Conservation (phyloP, 2,888 invertebrate genomes). For the Parnassius apollo region DNA sequence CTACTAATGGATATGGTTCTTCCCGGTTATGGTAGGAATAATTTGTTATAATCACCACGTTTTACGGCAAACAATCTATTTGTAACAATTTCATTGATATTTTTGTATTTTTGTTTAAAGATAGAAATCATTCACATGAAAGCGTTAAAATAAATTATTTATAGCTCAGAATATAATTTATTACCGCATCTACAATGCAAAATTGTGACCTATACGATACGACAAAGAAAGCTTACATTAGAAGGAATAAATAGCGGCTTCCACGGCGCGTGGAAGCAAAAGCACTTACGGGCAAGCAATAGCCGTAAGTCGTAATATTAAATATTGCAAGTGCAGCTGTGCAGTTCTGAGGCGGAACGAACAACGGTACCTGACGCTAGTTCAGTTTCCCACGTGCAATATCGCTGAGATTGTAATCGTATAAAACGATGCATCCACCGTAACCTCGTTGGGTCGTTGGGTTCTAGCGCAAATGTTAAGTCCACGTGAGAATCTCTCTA, state of each 20-base stretch:
- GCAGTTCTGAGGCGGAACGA: not conserved
- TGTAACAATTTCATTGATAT: too few relatives aligned
- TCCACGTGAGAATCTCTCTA: conserved; percentile 15
- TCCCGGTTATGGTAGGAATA: too few relatives aligned
- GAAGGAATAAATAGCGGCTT: not conserved
- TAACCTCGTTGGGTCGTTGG: conserved; percentile 8
- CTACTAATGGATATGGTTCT: too few relatives aligned
- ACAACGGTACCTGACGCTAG: conserved; percentile 30
- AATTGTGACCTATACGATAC: not conserved
- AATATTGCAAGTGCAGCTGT: not conserved
- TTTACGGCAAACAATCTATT: too few relatives aligned
- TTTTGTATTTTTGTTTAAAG: too few relatives aligned
- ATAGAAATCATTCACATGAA: too few relatives aligned
- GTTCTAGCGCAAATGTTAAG: conserved; percentile 16
- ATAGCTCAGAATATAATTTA: too few relatives aligned
- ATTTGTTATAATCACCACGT: too few relatives aligned
- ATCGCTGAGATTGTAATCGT: conserved; percentile 59
- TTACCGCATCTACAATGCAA: too few relatives aligned
- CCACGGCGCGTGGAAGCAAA: not conserved
- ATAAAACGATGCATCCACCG: conserved; percentile 18
- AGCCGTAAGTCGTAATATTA: too few relatives aligned
- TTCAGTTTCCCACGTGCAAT: conserved; percentile 69
- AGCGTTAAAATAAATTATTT: too few relatives aligned
- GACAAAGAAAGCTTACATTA: conserved; percentile 1
- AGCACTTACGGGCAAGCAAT: too few relatives aligned